Percentiles rank a stretch among this genome's conserved stretches.
phyloP scores from a whole-genome alignment of 1,140 invertebrate species.

The Micrasema longulum region DNA sequence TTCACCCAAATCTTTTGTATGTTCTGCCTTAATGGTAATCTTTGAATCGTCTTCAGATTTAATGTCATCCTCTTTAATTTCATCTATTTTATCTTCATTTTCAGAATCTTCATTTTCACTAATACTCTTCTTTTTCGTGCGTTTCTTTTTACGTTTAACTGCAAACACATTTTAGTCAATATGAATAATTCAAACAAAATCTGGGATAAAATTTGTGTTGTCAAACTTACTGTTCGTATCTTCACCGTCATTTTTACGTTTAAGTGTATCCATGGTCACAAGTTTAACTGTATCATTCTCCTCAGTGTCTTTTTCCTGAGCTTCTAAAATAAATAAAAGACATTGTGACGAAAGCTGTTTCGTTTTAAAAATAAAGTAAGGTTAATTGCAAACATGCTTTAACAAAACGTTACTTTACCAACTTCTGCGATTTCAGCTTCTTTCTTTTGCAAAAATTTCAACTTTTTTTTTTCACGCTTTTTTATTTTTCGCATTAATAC shows the following conservation, averaged over 20 bases:
- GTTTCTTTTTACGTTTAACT: slow-evolving; percentile 51
- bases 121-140: slow-evolving; percentile 52
- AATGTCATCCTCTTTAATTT: slow-evolving; percentile 52
- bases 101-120: slow-evolving; percentile 52
- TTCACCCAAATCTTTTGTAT: slow-evolving; percentile 51
- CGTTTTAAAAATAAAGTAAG: slow-evolving; percentile 45
- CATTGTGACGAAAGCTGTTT: background rate
- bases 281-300: slow-evolving; percentile 52
- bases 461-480: slow-evolving; percentile 79
- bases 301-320: slow-evolving; percentile 51
- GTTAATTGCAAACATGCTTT: slow-evolving; percentile 41
- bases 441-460: slow-evolving; percentile 71
- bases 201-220: background rate
- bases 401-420: slow-evolving; percentile 42
- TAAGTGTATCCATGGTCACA: slow-evolving; percentile 46
- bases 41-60: slow-evolving; percentile 51
- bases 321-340: slow-evolving; percentile 1
- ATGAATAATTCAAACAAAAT: too few species aligned
- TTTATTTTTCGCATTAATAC: slow-evolving; percentile 83
- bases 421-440: slow-evolving; percentile 57
- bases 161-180: background rate
- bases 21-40: slow-evolving; percentile 39
- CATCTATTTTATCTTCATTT: slow-evolving; percentile 52
- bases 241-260: slow-evolving; percentile 48
- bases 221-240: slow-evolving; percentile 44